phyloP scores from a whole-genome alignment of 2,113 vertebrate genomes.

The Perca schrenkii region DNA sequence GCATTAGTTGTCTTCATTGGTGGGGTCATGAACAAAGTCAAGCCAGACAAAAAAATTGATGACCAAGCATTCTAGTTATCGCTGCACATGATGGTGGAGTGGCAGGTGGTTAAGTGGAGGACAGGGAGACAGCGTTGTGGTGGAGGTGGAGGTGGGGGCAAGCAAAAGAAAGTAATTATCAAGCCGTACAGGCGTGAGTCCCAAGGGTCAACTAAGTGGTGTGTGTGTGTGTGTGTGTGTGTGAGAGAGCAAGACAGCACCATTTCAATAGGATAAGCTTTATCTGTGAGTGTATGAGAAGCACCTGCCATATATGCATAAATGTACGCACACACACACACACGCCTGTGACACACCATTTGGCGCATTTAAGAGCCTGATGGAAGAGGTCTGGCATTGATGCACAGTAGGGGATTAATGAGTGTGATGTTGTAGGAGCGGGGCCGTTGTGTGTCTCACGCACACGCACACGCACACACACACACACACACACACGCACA shows the following conservation, averaged over 20 bases:
- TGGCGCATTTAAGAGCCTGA: conserved; percentile 60
- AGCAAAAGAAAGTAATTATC: conserved; percentile 80
- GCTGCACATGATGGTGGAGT: conserved; percentile 53
- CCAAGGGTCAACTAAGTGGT: conserved; percentile 67
- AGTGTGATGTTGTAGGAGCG: conserved; percentile 51
- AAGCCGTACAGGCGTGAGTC: conserved; percentile 69
- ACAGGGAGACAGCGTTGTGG: conserved; percentile 40
- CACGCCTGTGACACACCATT: conserved; percentile 46
- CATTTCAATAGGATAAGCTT: conserved; percentile 66
- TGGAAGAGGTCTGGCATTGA: conserved; percentile 67
- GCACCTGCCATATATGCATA: conserved; percentile 71
- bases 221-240: conserved; percentile 39
- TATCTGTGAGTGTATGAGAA: conserved; percentile 58
- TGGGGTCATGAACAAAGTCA: neutral
- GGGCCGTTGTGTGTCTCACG: neutral
- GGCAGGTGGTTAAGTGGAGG: conserved; percentile 79
- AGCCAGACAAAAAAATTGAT: conserved; percentile 31
- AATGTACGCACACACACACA: conserved; percentile 30
- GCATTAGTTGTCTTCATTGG: too few relatives aligned
- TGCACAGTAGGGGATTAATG: conserved; percentile 69
- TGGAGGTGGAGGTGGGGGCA: conserved; percentile 32
- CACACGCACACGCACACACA: conserved; percentile 6
- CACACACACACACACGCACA: conserved; percentile 14
- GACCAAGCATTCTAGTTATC: conserved; percentile 54
- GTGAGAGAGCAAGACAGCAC: conserved; percentile 31